Evolutionary conservation across 2,888 invertebrate species (phyloP), one percentile per base, ranked within the genome.

Genomic region (Periphyllus acericola): DNA sequence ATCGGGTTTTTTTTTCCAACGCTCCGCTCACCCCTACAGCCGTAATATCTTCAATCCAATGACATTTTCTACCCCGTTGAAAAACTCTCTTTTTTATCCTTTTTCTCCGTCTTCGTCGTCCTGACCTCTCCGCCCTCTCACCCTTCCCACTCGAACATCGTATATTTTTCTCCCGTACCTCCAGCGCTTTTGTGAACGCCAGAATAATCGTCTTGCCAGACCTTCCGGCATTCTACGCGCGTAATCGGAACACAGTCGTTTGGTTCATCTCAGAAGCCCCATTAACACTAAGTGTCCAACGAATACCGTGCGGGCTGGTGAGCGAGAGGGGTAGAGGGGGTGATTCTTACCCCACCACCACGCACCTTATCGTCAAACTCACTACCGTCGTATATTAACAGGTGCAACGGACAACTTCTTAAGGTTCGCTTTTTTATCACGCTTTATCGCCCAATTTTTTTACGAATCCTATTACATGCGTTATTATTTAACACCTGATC

Each of bases 251-350:
- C 71, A 79, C 34, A 79, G 85, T 79, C 46, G 34, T 85, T 85
- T 36, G 71, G 84, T 85, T 78, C 25, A 46, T 85, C 78, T 85
- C 36, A 52, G 34, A 52, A 79, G 85, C 11, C 34, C 71, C n/a
- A 85, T 85, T 85, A 79, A 79, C 85, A 11, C 32, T 52, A 85
- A 85, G 78, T 79, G 78, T 85, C 78, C 68, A 8, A 68, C n/a
- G 46, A 83, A 55, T 17, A 55, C 25, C 36, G 19, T 14, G 19
- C 14, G 36, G 14, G 25, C 25, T n/a, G 25, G 25, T 21, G 21
- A 40, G 17, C 8, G 46, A 60, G 55, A 14, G 21, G 83, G 25
- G 3, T n/a, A 36, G n/a, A 75, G 75, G 25, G 75, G 25, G 60
- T n/a, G 25, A 72, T 83, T 71, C 82, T 71, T 72, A 72, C 71